phyloP scores from a whole-genome alignment of 30 jellyfish, hydroid and myxozoan genomes.

The Cassiopea xamachana region DNA sequence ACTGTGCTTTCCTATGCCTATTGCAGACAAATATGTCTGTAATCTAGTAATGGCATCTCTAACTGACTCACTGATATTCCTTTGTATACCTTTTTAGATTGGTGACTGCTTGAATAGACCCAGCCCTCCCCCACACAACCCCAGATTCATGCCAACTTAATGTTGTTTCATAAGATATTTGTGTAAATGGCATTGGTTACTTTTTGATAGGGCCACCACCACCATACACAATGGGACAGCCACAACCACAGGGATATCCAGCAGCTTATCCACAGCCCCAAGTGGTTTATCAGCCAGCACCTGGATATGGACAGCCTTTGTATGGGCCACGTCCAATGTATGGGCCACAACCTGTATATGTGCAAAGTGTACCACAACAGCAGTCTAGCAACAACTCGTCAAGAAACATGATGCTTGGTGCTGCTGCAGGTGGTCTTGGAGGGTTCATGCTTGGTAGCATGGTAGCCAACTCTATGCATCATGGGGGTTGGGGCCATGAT shows the following conservation, averaged over 20 bases:
- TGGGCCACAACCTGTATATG: slow-evolving; percentile 84
- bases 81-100: too few relatives aligned
- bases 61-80: too few relatives aligned
- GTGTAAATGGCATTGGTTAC: neutral
- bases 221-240: slow-evolving; percentile 48
- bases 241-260: slow-evolving; percentile 54
- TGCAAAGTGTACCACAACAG: slow-evolving; percentile 78
- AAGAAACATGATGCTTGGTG: slow-evolving; percentile 93
- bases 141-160: too few relatives aligned
- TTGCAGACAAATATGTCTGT: too few relatives aligned
- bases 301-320: slow-evolving; percentile 77
- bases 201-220: slow-evolving; percentile 56
- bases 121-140: too few relatives aligned
- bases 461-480: slow-evolving; percentile 72
- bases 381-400: slow-evolving; percentile 81
- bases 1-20: neutral
- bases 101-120: too few relatives aligned
- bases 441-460: slow-evolving; percentile 91
- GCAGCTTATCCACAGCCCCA: slow-evolving; percentile 57
- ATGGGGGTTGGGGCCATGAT: slow-evolving; percentile 76
- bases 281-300: slow-evolving; percentile 52
- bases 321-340: slow-evolving; percentile 79
- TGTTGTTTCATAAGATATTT: too few relatives aligned
- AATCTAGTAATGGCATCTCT: too few relatives aligned
- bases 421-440: slow-evolving; percentile 95